Conservation (phyloP, 64 coral and sea anemone species). For the Montipora efflorescens region DNA sequence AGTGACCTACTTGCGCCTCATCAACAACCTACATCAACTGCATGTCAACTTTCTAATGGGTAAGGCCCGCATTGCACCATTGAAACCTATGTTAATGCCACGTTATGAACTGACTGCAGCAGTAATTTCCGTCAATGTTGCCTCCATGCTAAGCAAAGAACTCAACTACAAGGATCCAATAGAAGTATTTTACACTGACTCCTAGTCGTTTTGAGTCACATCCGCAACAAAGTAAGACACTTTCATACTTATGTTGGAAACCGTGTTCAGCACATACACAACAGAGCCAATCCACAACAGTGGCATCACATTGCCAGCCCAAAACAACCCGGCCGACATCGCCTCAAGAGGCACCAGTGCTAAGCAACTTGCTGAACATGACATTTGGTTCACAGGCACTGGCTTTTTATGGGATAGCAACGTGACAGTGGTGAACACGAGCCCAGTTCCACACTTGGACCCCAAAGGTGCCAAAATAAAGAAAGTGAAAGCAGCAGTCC, state of each 20-base stretch:
- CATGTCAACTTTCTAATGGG: constrained; percentile 45
- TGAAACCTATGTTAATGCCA: constrained; percentile 39
- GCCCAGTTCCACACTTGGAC: not conserved
- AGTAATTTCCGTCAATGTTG: constrained; percentile 41
- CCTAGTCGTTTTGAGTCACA: constrained; percentile 34
- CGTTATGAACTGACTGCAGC: constrained; percentile 38
- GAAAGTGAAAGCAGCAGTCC: not conserved
- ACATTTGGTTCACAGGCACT: constrained; percentile 23
- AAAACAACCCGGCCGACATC: constrained; percentile 6
- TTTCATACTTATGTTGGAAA: constrained; percentile 54
- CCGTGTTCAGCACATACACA: constrained; percentile 37
- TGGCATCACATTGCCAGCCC: constrained; percentile 2
- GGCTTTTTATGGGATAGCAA: constrained; percentile 1
- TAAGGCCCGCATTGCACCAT: constrained; percentile 42
- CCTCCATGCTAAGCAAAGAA: constrained; percentile 5
- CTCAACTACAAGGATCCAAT: constrained; percentile 17
- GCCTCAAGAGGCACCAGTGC: constrained; percentile 14
- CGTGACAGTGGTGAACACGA: constrained; percentile 10
- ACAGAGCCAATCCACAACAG: constrained; percentile 18
- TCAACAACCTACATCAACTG: constrained; percentile 5
- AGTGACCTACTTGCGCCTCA: constrained; percentile 56
- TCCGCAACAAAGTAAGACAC: constrained; percentile 30
- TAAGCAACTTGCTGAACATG: constrained; percentile 1
- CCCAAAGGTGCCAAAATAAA: constrained; percentile 22
- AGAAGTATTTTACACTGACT: constrained; percentile 55